Conservation (phyloP, 2,797 vertebrate species). For the Botia kubotai region DNA sequence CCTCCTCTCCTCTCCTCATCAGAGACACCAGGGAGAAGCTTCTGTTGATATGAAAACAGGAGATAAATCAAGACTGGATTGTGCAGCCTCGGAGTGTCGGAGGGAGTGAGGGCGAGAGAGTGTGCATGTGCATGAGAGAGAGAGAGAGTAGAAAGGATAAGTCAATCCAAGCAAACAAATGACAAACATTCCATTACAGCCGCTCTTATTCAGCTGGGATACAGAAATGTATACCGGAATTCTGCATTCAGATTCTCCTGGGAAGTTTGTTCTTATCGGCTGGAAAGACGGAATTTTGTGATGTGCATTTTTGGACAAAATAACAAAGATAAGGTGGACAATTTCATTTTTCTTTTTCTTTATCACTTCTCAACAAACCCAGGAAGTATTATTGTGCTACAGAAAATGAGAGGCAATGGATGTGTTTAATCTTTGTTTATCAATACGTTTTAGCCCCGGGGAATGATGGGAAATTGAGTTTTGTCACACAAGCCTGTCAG, state of each 20-base stretch:
- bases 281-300: not conserved
- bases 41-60: slow-evolving; percentile 72
- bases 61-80: slow-evolving; percentile 74
- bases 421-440: not conserved
- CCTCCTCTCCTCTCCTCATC: slow-evolving; percentile 58
- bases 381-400: not conserved
- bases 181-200: slow-evolving; percentile 47
- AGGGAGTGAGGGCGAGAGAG: not conserved
- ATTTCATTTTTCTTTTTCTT: not conserved
- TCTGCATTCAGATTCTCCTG: not conserved
- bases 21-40: slow-evolving; percentile 63
- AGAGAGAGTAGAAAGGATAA: slow-evolving; percentile 3
- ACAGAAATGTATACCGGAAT: slow-evolving; percentile 15
- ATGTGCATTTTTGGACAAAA: not conserved
- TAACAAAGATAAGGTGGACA: not conserved
- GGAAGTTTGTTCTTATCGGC: not conserved
- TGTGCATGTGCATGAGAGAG: not conserved
- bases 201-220: slow-evolving; percentile 30
- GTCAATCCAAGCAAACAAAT: slow-evolving; percentile 35
- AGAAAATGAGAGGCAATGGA: not conserved
- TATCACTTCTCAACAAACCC: not conserved
- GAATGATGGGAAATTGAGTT: not conserved
- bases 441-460: not conserved
- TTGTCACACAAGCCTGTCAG: not conserved
- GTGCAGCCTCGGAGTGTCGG: slow-evolving; percentile 73